phyloP scores from a whole-genome alignment of 2,888 invertebrate species.

The Cheilosia vernalis region DNA sequence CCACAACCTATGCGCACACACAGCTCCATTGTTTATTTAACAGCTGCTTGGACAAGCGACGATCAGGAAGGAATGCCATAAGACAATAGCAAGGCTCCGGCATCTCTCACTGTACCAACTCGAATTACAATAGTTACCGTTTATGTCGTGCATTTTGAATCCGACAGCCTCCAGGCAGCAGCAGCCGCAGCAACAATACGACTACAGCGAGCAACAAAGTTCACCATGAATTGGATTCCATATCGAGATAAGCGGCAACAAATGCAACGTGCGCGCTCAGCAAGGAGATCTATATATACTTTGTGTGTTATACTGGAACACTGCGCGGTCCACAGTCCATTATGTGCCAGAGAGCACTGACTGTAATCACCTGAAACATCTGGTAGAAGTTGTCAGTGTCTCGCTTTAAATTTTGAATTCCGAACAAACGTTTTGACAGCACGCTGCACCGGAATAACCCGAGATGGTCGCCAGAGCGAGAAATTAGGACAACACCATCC shows the following conservation, averaged over 20 bases:
- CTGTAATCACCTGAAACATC: constrained; percentile 67
- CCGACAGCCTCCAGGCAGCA: constrained; percentile 31
- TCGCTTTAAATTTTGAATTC: constrained; percentile 55
- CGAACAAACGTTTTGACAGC: constrained; percentile 69
- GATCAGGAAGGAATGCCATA: constrained; percentile 67
- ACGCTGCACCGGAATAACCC: constrained; percentile 11
- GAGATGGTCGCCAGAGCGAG: constrained; percentile 42
- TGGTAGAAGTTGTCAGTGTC: constrained; percentile 61
- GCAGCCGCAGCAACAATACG: constrained; percentile 20
- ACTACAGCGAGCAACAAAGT: constrained; percentile 50
- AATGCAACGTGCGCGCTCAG: constrained; percentile 36
- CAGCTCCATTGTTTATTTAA: constrained; percentile 71
- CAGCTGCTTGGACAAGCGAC: constrained; percentile 65
- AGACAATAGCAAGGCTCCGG: constrained; percentile 65
- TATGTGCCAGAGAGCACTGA: constrained; percentile 31
- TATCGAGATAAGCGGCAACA: constrained; percentile 67
- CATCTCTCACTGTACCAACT: constrained; percentile 52
- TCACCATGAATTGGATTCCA: constrained; percentile 73
- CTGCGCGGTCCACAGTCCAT: constrained; percentile 33
- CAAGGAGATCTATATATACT: constrained; percentile 15
- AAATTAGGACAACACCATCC: constrained; percentile 71
- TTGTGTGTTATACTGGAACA: constrained; percentile 66
- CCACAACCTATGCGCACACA: constrained; percentile 43
- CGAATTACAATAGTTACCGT: constrained; percentile 75
- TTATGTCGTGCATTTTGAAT: constrained; percentile 73